Conservation (phyloP, 2,797 vertebrate genomes). For the Etheostoma nigrum region DNA sequence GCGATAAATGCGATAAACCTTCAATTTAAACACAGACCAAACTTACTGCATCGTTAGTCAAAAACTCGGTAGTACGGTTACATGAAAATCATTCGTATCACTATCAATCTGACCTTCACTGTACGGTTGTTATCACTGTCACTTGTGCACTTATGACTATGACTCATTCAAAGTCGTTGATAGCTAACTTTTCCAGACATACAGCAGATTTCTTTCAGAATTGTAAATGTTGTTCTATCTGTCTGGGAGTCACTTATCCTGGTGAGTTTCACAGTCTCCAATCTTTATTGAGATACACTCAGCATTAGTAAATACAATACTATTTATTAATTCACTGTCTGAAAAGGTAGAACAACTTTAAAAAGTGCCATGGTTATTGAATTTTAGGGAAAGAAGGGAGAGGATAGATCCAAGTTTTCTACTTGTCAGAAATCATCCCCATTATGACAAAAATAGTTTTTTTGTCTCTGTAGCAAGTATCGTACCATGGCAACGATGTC, state of each 20-base stretch:
- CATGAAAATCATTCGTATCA: not conserved
- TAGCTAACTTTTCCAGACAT: not conserved
- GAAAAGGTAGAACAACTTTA: not conserved
- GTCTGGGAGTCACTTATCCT: not conserved
- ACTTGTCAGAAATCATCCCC: conserved; percentile 40
- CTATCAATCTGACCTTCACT: not conserved
- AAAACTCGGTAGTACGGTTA: not conserved
- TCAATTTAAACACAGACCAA: not conserved
- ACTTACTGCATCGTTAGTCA: not conserved
- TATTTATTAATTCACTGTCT: not conserved
- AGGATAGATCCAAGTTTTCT: conserved; percentile 10
- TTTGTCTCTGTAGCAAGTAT: conserved; percentile 50
- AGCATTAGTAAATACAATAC: not conserved
- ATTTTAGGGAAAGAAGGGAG: not conserved
- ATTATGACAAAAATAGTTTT: conserved; percentile 66
- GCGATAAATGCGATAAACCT: not conserved
- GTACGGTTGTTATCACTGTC: not conserved
- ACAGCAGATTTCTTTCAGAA: not conserved
- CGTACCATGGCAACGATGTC: conserved; percentile 78
- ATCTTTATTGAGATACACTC: not conserved
- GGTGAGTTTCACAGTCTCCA: not conserved
- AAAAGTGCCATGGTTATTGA: not conserved
- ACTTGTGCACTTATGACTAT: not conserved
- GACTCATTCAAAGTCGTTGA: not conserved
- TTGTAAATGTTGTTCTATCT: not conserved